These are phyloP conservation scores for Drosophila quinaria DNA, from an alignment of 2,888 invertebrate species.

Conservation along the genomic window DNA sequence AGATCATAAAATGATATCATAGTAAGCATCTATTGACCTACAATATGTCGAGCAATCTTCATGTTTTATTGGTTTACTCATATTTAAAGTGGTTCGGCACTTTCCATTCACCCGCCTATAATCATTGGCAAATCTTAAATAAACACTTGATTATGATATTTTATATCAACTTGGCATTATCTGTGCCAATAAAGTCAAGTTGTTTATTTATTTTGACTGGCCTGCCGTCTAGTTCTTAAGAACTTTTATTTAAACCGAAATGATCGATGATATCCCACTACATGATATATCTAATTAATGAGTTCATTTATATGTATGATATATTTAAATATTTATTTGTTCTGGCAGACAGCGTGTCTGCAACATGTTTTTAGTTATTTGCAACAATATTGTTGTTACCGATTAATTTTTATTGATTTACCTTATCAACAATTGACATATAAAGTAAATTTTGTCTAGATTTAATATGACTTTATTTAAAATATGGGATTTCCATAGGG, in stretches of 20 bases:
- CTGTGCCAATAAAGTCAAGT: constrained; percentile 21
- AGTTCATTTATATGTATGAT: neutral
- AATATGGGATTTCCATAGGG: too few species aligned
- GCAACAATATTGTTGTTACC: neutral
- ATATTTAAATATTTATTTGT: constrained; percentile 24
- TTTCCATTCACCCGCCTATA: constrained; percentile 20
- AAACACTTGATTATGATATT: constrained; percentile 33
- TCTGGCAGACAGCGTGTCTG: constrained; percentile 34
- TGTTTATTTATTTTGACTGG: constrained; percentile 28
- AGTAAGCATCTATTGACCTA: constrained; percentile 11
- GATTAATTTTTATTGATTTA: neutral
- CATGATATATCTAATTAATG: constrained; percentile 6
- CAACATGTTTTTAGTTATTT: neutral
- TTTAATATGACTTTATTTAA: constrained; percentile 11
- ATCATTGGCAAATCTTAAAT: constrained; percentile 12
- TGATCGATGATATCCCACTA: constrained; percentile 18
- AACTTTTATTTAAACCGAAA: constrained; percentile 1
- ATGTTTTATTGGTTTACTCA: neutral
- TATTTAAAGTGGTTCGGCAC: constrained; percentile 6
- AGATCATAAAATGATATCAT: neutral
- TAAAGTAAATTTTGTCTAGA: neutral
- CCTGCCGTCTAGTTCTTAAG: constrained; percentile 1
- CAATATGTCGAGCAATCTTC: neutral
- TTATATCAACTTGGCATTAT: constrained; percentile 19
- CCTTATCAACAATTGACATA: neutral